Base-by-base conservation (phyloP, 2,888 invertebrate genomes). In the Amphipyra berbera region DNA sequence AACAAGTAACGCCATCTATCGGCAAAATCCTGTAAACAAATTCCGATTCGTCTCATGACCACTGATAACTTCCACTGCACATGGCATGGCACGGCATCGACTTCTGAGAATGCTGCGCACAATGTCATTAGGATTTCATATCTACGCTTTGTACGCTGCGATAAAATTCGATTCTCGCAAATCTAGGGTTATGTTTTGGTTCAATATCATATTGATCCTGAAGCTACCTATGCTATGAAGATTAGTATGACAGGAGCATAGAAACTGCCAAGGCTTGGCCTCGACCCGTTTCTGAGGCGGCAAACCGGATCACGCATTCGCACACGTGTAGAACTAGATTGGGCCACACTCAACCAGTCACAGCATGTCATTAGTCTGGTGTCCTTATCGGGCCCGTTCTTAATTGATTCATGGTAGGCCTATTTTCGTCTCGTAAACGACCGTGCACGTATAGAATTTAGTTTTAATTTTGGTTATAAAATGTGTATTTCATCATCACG, bases 251-350 rank as follows among this genome's bases (percentile, higher is more conserved):
- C 56, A 57, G 60, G 65, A 62, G 21, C 35, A 56, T 58, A 58
- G 49, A 49, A 49, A 48, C 61, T 44, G 49, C 45, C 70, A 59
- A 68, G 74, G 64, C 58, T 61, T 62, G 83, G 68, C 85, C 87
- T 87, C 87, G 87, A 86, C 87, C 86, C 66, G 83, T 82, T 85
- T 85, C 76, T 70, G 62, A 59, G 71, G 68, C 72, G 73, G 60
- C 79, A 82, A 88, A 88, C 88, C 88, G 86, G 88, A 84, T 85
- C 84, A 84, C 82, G 57, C 77, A 81, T 68, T 68, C 48, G 42
- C 66, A 67, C 72, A 66, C 71, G 77, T 81, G 79, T 81, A 69
- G 70, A 81, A 78, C 82, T 82, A 74, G 82, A 80, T 81, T 81
- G 64, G 74, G 65, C 70, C 79, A 79, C 73, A 76, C 71, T 74